These are phyloP conservation scores for Cromileptes altivelis DNA, from an alignment of 2,113 vertebrate species.

Conservation along the genomic window DNA sequence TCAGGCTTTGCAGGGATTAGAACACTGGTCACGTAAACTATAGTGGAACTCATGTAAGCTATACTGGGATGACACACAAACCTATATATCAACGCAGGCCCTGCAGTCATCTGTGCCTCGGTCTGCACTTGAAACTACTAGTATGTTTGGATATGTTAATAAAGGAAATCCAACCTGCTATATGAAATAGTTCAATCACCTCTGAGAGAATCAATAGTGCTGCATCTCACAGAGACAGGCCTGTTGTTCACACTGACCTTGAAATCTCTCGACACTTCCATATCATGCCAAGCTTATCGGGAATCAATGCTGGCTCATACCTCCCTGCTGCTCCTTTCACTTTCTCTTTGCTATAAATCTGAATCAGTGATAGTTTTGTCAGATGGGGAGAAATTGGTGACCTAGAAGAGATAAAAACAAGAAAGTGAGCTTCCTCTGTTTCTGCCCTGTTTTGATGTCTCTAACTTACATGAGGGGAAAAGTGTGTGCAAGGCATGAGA, in stretches of 20 bases:
- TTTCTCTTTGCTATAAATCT: constrained; percentile 1
- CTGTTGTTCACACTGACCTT: constrained; percentile 55
- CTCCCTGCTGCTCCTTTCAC: background rate
- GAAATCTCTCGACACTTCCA: constrained; percentile 42
- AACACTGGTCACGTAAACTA: constrained; percentile 63
- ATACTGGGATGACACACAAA: constrained; percentile 68
- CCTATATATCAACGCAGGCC: constrained; percentile 51
- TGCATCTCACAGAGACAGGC: background rate
- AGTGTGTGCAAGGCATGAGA: constrained; percentile 10
- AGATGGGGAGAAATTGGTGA: constrained; percentile 24
- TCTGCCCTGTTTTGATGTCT: constrained; percentile 18
- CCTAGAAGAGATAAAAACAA: constrained; percentile 36
- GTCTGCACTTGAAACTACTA: background rate
- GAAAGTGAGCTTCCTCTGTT: background rate
- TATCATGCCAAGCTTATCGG: constrained; percentile 25
- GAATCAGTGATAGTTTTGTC: background rate
- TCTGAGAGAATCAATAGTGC: constrained; percentile 29
- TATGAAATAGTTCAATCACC: background rate
- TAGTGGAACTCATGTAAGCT: constrained; percentile 16
- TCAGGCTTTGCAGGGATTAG: constrained; percentile 50
- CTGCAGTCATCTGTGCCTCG: background rate
- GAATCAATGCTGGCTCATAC: constrained; percentile 25
- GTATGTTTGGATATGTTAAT: background rate
- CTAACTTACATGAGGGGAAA: constrained; percentile 22
- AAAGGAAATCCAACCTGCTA: background rate